These are phyloP conservation scores for Palythoa grandis DNA, from an alignment of 92 coral and sea anemone species.

Conservation along the genomic window DNA sequence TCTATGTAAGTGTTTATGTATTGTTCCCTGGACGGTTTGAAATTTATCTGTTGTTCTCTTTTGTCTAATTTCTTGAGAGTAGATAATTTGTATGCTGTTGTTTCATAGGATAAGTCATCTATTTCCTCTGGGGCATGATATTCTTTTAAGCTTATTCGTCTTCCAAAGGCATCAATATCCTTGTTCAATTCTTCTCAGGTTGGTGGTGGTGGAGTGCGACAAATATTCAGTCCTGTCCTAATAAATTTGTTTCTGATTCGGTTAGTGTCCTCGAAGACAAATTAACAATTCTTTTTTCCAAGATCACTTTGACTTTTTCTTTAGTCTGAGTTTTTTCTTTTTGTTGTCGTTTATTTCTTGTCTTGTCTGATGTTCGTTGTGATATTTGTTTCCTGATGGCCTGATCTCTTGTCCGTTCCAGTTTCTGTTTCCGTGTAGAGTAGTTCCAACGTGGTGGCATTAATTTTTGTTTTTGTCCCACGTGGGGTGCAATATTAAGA, in stretches of 20 bases:
- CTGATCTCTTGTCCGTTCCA: background rate
- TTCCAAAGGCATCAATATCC: conserved; percentile 12
- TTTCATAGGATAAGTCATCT: conserved; percentile 8
- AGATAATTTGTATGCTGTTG: background rate
- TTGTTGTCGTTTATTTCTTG: background rate
- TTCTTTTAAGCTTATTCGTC: background rate
- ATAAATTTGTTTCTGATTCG: background rate
- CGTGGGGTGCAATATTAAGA: background rate
- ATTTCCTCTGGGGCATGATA: conserved; percentile 11
- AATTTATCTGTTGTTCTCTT: conserved; percentile 26
- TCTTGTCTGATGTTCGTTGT: background rate
- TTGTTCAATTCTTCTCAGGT: conserved; percentile 9
- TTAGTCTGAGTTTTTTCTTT: no score
- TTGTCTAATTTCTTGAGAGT: background rate
- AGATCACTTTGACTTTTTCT: background rate
- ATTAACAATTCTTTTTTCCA: background rate
- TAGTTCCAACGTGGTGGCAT: background rate
- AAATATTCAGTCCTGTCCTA: background rate
- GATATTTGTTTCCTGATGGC: conserved; percentile 1
- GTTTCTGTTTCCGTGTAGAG: background rate
- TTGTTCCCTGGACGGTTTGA: conserved; percentile 45
- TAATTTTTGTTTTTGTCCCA: background rate
- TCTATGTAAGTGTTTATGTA: conserved; percentile 46
- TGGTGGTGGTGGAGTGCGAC: background rate
- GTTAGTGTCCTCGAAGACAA: background rate